Evolutionary conservation across 2,113 vertebrate genomes (phyloP), one percentile per base, ranked within the genome.

Genomic region (Ornithorhynchus anatinus): DNA sequence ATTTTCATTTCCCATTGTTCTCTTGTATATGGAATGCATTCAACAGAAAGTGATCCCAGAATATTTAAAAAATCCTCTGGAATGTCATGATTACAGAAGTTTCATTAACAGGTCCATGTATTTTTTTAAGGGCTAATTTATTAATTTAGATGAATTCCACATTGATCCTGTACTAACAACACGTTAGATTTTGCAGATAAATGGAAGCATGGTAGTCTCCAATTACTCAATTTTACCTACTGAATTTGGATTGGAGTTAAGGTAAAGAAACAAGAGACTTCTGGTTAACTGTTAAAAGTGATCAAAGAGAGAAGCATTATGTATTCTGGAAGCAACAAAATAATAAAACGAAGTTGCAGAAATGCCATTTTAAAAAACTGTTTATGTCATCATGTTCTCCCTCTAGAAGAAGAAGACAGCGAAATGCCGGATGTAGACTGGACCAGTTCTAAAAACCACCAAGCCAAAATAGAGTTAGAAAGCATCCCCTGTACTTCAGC

Each of bases 321-420:
- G 14, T 6, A 4, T 8, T 12, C 13, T 73, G 16, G 10, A 57
- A 62, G 16, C 5, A 7, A 52, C n/a, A 20, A 22, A 37, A 43
- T 16, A 16, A 35, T 15, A n/a, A 14, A 31, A 17, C 16, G 37
- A 39, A 23, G 29, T 8, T 63, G 48, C 40, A 32, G 54, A 20
- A 31, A 11, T 27, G 23, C 38, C 71, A 7, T 7, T 3, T 9
- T 13, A 2, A 14, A 1, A 52, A 70, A 58, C 39, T 59, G 11
- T 57, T 32, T 10, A 37, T 43, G 33, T 60, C 57, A 29, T 66
- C 54, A 3, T 42, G 75, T 72, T 35, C 11, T 45, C 22, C n/a
- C 81, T 48, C 23, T 52, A 82, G 78, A 36, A 88, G 45, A 56
- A 29, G 84, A 80, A 51, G 27, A 25, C 22, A 35, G 2, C 11